These are phyloP conservation scores for Lindbergichthys nudifrons DNA, from an alignment of 2,797 vertebrate species.

Conservation along the genomic window DNA sequence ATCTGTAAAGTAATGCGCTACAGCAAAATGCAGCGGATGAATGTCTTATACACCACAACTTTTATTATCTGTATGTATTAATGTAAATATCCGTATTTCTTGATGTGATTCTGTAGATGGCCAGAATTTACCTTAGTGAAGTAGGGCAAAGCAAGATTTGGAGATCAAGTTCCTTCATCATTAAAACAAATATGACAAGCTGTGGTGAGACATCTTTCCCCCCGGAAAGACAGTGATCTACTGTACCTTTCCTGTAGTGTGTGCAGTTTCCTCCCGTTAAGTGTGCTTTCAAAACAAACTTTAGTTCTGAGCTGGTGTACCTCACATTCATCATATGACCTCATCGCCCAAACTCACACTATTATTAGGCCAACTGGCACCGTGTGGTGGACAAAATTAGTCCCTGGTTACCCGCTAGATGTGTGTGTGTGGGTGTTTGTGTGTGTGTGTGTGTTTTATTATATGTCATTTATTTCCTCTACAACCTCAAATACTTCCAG, in stretches of 20 bases:
- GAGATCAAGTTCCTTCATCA: slow-evolving; percentile 27
- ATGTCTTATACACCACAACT: background rate
- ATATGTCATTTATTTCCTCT: slow-evolving; percentile 8
- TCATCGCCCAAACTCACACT: slow-evolving; percentile 62
- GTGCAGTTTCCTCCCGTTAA: slow-evolving; percentile 56
- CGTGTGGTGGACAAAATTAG: slow-evolving; percentile 56
- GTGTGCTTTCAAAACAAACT: slow-evolving; percentile 54
- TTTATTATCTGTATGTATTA: slow-evolving; percentile 4
- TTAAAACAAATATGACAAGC: slow-evolving; percentile 46
- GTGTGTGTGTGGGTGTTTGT: slow-evolving; percentile 46
- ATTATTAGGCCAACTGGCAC: slow-evolving; percentile 68
- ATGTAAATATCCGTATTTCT: background rate
- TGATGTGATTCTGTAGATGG: slow-evolving; percentile 6
- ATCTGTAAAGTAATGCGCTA: background rate
- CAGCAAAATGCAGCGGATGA: background rate
- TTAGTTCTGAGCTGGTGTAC: slow-evolving; percentile 49
- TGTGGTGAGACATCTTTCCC: slow-evolving; percentile 37
- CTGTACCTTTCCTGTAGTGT: slow-evolving; percentile 51
- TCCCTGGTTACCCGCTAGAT: slow-evolving; percentile 57
- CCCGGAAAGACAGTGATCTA: slow-evolving; percentile 55
- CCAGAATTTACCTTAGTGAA: slow-evolving; percentile 10
- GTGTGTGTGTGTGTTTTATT: slow-evolving; percentile 29
- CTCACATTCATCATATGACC: slow-evolving; percentile 76
- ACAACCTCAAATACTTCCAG: slow-evolving; percentile 9
- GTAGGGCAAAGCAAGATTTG: slow-evolving; percentile 9